Base-by-base conservation (phyloP, 1,140 invertebrate genomes). In the Cardiocondyla obscurior region DNA sequence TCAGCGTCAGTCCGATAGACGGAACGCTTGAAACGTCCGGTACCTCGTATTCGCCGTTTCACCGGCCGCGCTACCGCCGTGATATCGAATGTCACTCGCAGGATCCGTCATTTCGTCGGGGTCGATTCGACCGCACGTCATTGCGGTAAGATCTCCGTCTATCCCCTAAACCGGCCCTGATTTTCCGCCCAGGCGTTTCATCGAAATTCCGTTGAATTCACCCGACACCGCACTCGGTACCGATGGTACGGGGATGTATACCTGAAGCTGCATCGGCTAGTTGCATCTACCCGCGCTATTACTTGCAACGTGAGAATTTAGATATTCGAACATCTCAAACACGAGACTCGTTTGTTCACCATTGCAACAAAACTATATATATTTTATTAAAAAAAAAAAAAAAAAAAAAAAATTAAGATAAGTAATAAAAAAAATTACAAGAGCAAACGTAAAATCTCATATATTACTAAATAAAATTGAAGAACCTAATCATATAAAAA, bases 1-100 rank as follows among this genome's bases (percentile, higher is more conserved):
- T 88, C 81, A 88, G 84, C 81, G 84, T 85, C 74, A 85, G 83
- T 85, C 83, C 74, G 58, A 88, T 88, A 88, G 87, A 88, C 84
- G 87, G 86, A 88, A 88, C 81, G 87, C 86, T 88, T 83, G 79
- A 85, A 88, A 81, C 83, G 72, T 87, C 77, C 79, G 74, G 77
- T 82, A 82, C 77, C 85, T 87, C 82, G 83, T 89, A 89, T 92
- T 90, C 88, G 83, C 87, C 85, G 90, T 89, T 90, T 89, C 87
- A 88, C 81, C 88, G 85, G 90, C 92, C 90, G 89, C 87, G 89
- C 89, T 90, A 92, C 90, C 92, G 84, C 91, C 92, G 85, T 93
- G 88, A 94, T 94, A 94, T 94, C 92, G 93, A 92, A 93, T 94
- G 93, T 93, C 93, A 94, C 90, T 93, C 88, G 92, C 93, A 94